phyloP scores from a whole-genome alignment of 2,797 vertebrate species.

The Natrix natrix region DNA sequence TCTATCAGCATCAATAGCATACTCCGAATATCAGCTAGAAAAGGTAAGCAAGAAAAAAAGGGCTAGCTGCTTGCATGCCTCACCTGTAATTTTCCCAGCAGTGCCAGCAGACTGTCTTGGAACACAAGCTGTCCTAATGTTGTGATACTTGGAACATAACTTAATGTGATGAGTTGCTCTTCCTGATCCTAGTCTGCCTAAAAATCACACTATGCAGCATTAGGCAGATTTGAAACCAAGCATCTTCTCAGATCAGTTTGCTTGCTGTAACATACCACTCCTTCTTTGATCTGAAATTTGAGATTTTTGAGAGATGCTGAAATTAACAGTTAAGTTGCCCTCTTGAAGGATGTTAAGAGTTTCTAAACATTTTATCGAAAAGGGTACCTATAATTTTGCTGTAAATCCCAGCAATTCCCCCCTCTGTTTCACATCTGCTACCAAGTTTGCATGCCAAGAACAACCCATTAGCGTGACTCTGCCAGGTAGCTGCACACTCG shows the following conservation, averaged over 20 bases:
- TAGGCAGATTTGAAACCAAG: neutral
- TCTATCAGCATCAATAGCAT: neutral
- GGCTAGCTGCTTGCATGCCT: neutral
- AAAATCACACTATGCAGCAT: neutral
- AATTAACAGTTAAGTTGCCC: neutral
- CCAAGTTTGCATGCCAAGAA: neutral
- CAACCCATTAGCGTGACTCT: neutral
- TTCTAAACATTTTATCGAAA: neutral
- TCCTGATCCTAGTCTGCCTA: neutral
- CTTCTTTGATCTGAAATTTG: neutral
- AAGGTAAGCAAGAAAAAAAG: neutral
- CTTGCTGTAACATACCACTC: neutral
- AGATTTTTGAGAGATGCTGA: neutral
- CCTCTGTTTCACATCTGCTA: neutral
- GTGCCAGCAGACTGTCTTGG: no score
- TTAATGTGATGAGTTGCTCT: neutral
- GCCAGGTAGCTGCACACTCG: conserved; percentile 8
- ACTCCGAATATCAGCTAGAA: neutral
- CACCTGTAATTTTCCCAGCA: neutral
- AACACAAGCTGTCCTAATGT: neutral
- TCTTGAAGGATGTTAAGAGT: neutral
- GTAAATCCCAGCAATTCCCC: neutral
- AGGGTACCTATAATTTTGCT: neutral
- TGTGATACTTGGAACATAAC: neutral
- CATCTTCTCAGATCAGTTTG: neutral